Evolutionary conservation across 2,113 vertebrate genomes (phyloP), one percentile per base, ranked within the genome.

Genomic region (Tamias sibiricus): DNA sequence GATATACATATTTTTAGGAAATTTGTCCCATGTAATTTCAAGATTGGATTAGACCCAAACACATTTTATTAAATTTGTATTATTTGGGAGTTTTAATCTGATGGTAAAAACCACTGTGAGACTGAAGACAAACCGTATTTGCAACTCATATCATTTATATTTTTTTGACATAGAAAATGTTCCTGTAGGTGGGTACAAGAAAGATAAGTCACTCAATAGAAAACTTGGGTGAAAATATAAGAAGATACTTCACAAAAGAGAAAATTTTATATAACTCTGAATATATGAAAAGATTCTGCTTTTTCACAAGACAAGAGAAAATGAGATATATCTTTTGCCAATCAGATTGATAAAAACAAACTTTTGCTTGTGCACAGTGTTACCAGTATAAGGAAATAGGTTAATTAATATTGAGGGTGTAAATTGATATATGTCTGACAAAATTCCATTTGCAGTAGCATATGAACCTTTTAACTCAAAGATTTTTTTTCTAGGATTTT

Each of bases 1-100:
- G 16, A 40, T 74, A 72, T 77, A 62, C 7, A 85, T 2, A 80
- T 52, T 83, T 95, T 90, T 69, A 72, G 72, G 80, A 57, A 89
- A 64, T 84, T 42, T 91, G 4, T 49, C 35, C 22, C 69, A 37
- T 57, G 17, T 54, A 42, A 47, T 66, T 93, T 87, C 52, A 83
- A 59, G 52, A 24, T 79, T 87, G 49, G 19, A 24, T 89, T 47
- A 93, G 16, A 83, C 64, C 10, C 40, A 87, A 49, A 54, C 5
- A 79, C 2, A 71, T 82, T 80, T 83, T 91, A 74, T 37, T 81
- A 64, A 40, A 64, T 69, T 72, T 40, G 52, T 90, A 87, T 66
- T 88, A 59, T 75, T 93, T 85, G 9, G 30, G 30, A 85, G 28
- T 64, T 93, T 95, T 88, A 87, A 59, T 68, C 76, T 84, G 24